Percentiles rank a stretch among this genome's conserved stretches.
These are phyloP conservation scores for Drosophila orena DNA, from an alignment of 1,140 invertebrate genomes.

Conservation along the genomic window DNA sequence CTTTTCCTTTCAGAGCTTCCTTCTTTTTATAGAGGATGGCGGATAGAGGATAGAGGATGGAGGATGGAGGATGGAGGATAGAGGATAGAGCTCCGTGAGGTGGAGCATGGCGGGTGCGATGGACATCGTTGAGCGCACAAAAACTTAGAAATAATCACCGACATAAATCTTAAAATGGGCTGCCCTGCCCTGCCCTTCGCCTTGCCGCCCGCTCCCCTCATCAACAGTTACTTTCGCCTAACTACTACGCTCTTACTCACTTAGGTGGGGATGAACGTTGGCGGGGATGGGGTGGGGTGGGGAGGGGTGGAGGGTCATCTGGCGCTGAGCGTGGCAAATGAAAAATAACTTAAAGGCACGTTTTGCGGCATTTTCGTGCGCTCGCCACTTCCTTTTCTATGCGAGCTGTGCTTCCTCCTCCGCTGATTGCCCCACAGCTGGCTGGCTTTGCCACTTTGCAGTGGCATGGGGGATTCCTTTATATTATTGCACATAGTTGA, in stretches of 20 bases:
- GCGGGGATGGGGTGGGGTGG: neutral
- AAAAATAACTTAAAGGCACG: slow-evolving; percentile 83
- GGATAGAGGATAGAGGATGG: too few relatives aligned
- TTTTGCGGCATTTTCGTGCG: slow-evolving; percentile 76
- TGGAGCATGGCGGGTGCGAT: neutral
- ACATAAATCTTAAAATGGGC: slow-evolving; percentile 84
- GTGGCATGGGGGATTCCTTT: slow-evolving; percentile 25
- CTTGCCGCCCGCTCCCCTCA: neutral
- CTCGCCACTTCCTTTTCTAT: slow-evolving; percentile 40
- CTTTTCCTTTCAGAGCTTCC: slow-evolving; percentile 17
- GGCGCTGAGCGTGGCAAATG: slow-evolving; percentile 63
- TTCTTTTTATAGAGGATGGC: slow-evolving; percentile 24
- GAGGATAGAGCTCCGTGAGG: neutral
- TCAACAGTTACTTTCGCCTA: slow-evolving; percentile 40
- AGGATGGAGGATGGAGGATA: too few relatives aligned
- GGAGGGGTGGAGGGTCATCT: slow-evolving; percentile 28
- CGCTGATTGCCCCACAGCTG: neutral
- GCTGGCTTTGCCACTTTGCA: neutral
- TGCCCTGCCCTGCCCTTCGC: slow-evolving; percentile 47
- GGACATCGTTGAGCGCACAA: slow-evolving; percentile 73
- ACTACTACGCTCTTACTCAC: slow-evolving; percentile 51
- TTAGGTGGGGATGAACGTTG: slow-evolving; percentile 34
- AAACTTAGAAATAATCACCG: slow-evolving; percentile 85
- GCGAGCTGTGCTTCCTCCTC: slow-evolving; percentile 25
- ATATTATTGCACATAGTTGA: slow-evolving; percentile 70